Conservation (phyloP, 53 echinoderm and acorn worm genomes). For the Antedon mediterranea region DNA sequence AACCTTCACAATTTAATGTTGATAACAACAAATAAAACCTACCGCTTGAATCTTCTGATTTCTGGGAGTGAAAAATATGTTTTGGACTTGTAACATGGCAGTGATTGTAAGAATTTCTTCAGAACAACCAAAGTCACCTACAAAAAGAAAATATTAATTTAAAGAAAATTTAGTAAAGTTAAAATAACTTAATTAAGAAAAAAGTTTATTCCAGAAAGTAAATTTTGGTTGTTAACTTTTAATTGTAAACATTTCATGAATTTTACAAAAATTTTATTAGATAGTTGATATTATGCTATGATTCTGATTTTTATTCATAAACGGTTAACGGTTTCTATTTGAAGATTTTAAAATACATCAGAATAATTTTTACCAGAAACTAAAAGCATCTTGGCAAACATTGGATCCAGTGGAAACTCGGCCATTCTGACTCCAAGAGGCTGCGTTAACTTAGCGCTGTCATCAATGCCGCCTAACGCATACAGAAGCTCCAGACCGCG, state of each 20-base stretch:
- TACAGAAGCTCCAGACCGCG: slow-evolving; percentile 85
- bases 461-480: slow-evolving; percentile 77
- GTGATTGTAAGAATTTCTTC: slow-evolving; percentile 85
- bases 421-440: slow-evolving; percentile 88
- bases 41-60: slow-evolving; percentile 78
- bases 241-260: background rate
- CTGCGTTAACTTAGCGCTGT: slow-evolving; percentile 73
- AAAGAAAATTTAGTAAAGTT: no score
- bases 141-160: no score
- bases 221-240: no score
- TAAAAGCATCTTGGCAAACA: slow-evolving; percentile 85
- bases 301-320: background rate
- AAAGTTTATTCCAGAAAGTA: no score
- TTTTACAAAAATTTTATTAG: background rate
- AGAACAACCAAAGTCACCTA: slow-evolving; percentile 87
- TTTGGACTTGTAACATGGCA: slow-evolving; percentile 88
- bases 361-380: slow-evolving; percentile 49
- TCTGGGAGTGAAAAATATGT: slow-evolving; percentile 73
- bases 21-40: slow-evolving; percentile 35
- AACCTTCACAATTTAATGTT: no score
- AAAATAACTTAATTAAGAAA: no score
- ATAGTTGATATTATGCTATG: background rate
- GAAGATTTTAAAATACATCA: background rate
- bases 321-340: no score
- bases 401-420: slow-evolving; percentile 82